Evolutionary conservation across 2,113 vertebrate species (phyloP).

Genomic region (Hemicordylus capensis): DNA sequence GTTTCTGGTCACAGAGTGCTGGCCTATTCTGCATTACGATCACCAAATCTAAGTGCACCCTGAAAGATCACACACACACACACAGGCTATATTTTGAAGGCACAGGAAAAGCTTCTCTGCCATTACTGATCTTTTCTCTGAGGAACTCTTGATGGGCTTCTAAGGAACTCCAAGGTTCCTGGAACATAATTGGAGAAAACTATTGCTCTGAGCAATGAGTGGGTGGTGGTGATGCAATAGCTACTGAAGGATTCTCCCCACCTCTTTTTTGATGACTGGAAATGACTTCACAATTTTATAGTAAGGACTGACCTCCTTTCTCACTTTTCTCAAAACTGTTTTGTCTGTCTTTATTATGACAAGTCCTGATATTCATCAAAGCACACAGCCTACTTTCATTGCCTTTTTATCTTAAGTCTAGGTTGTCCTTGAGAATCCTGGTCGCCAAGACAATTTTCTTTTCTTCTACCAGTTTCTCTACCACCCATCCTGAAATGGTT

Average conservation of each 20-base stretch:
- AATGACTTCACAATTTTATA: slow-evolving; percentile 20
- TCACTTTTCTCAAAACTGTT: slow-evolving; percentile 44
- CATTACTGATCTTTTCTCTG: not conserved
- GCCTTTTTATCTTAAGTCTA: slow-evolving; percentile 24
- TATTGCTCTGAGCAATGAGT: not conserved
- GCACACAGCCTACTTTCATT: not conserved
- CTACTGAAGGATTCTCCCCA: not conserved
- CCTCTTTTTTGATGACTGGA: slow-evolving; percentile 30
- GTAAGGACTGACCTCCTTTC: slow-evolving; percentile 18
- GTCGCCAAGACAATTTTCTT: slow-evolving; percentile 17
- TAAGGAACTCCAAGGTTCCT: not conserved
- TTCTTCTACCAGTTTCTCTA: not conserved
- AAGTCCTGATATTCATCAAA: slow-evolving; percentile 24
- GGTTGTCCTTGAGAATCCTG: slow-evolving; percentile 35
- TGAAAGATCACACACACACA: too few relatives aligned
- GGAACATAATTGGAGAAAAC: not conserved
- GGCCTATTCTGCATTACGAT: not conserved
- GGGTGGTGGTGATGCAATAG: not conserved
- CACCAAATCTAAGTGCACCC: too few relatives aligned
- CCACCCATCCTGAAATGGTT: not conserved
- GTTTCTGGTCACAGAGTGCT: too few relatives aligned
- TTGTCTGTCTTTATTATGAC: slow-evolving; percentile 43
- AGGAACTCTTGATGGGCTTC: not conserved
- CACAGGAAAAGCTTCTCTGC: not conserved
- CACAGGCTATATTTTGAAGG: not conserved